Conservation (phyloP, 2,113 vertebrate genomes). For the Stercorarius parasiticus region DNA sequence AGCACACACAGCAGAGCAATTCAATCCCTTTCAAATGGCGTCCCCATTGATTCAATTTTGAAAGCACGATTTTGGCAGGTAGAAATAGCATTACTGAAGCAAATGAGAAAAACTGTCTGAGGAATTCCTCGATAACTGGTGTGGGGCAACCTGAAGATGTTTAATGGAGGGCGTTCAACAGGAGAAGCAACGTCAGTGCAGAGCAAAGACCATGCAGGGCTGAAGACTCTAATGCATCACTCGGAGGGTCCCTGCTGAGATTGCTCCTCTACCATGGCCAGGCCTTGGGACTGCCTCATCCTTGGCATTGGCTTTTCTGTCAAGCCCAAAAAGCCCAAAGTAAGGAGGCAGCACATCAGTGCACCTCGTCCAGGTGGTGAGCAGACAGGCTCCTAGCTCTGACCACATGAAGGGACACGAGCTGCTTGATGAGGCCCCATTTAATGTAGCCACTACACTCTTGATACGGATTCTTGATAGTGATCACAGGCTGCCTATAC, state of each 20-base stretch:
- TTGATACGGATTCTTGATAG: background rate
- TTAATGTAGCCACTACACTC: background rate
- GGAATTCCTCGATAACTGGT: background rate
- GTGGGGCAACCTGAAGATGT: background rate
- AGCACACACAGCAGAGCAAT: background rate
- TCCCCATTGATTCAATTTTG: background rate
- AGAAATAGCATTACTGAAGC: background rate
- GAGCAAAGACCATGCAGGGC: background rate
- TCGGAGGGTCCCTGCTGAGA: background rate
- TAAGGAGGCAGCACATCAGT: background rate
- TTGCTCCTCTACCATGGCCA: background rate
- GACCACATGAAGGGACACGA: rapidly evolving
- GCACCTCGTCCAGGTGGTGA: background rate
- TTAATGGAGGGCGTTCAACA: background rate
- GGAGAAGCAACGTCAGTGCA: background rate
- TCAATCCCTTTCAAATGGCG: background rate
- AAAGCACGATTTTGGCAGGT: background rate
- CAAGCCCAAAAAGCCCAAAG: background rate
- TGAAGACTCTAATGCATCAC: background rate
- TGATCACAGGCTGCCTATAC: background rate
- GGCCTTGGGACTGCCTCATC: background rate
- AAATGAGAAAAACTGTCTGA: background rate
- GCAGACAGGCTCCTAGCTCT: background rate
- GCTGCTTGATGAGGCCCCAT: background rate
- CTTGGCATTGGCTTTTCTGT: background rate